These are phyloP conservation scores for Biston stratarius DNA, from an alignment of 2,888 invertebrate genomes.

Conservation along the genomic window DNA sequence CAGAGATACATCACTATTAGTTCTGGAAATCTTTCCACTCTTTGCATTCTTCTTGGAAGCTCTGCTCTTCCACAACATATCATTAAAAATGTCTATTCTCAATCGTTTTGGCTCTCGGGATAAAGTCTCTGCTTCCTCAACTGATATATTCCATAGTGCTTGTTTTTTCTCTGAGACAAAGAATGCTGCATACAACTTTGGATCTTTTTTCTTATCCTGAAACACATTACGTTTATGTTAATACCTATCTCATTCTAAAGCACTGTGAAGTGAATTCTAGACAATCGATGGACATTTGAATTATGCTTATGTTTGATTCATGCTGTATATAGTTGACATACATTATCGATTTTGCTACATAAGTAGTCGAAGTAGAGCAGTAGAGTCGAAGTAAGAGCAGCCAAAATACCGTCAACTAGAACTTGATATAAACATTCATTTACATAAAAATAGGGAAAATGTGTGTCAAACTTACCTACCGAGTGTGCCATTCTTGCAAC, in stretches of 20 bases:
- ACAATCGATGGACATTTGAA: background rate
- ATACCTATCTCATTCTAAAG: background rate
- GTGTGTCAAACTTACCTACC: no score
- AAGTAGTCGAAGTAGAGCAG: no score
- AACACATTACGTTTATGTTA: constrained; percentile 42
- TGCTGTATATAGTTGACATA: background rate
- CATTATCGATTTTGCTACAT: no score
- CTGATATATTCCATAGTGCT: constrained; percentile 90
- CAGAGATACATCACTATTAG: constrained; percentile 77
- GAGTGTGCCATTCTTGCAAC: no score
- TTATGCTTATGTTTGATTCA: background rate
- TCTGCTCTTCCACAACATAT: constrained; percentile 65
- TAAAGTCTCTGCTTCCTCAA: constrained; percentile 91
- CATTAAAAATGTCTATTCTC: constrained; percentile 84
- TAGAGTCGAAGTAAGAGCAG: no score
- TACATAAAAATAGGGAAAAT: no score
- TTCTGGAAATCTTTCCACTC: constrained; percentile 70
- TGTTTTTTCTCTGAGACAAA: constrained; percentile 83
- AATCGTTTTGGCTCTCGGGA: constrained; percentile 83
- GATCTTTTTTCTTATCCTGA: constrained; percentile 84
- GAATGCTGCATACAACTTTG: constrained; percentile 82
- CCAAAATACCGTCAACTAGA: no score
- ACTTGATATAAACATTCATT: no score
- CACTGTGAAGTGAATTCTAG: background rate
- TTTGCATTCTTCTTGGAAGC: constrained; percentile 58